These are phyloP conservation scores for Leptatherina wallacei DNA, from an alignment of 2,797 vertebrate species.

Conservation along the genomic window DNA sequence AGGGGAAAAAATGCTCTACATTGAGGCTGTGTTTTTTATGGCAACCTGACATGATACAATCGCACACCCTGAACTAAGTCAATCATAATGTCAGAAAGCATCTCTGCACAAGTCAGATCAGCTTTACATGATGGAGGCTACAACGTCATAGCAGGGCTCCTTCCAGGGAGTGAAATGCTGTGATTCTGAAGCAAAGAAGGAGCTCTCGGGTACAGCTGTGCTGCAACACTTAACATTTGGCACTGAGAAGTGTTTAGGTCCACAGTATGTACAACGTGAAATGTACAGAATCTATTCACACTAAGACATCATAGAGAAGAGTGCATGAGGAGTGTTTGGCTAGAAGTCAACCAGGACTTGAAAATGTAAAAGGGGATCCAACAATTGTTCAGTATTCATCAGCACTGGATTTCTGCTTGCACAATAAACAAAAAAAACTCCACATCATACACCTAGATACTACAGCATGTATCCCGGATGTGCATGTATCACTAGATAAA, in stretches of 20 bases:
- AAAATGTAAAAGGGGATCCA: too few species aligned
- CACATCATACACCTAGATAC: slow-evolving; percentile 30
- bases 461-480: slow-evolving; percentile 32
- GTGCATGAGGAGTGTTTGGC: slow-evolving; percentile 27
- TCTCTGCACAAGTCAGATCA: slow-evolving; percentile 21
- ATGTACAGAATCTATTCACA: slow-evolving; percentile 48
- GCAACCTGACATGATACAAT: slow-evolving; percentile 36
- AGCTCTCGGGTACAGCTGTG: slow-evolving; percentile 21
- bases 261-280: slow-evolving; percentile 53
- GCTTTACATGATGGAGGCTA: slow-evolving; percentile 16
- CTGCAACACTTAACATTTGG: slow-evolving; percentile 65
- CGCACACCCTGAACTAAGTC: slow-evolving; percentile 33
- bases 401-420: background rate
- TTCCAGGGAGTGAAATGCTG: slow-evolving; percentile 5
- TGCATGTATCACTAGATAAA: slow-evolving; percentile 31
- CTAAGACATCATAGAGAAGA: slow-evolving; percentile 49
- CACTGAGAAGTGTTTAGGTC: slow-evolving; percentile 69
- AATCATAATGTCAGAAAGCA: slow-evolving; percentile 30
- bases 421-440: slow-evolving; percentile 34
- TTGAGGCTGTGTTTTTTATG: slow-evolving; percentile 46
- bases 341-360: slow-evolving; percentile 39
- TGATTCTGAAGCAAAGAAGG: slow-evolving; percentile 25
- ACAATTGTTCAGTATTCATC: background rate
- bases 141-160: slow-evolving; percentile 18
- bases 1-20: background rate